Evolutionary conservation across 37 sponge, comb jelly and placozoan genomes (phyloP).

Genomic region (Corticium candelabrum): DNA sequence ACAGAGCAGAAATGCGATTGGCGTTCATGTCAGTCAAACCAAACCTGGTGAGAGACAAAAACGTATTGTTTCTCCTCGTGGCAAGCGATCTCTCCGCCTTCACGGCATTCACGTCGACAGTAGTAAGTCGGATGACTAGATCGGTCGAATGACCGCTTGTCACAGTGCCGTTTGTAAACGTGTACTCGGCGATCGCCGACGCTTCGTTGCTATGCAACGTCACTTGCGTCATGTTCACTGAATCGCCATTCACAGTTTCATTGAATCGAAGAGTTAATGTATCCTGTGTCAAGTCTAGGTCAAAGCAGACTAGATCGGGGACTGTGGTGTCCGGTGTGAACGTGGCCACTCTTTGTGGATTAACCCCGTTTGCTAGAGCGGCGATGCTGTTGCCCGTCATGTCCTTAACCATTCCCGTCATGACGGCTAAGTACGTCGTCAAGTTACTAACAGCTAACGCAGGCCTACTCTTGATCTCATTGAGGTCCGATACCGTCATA

Average conservation of each 20-base stretch:
- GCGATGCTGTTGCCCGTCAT: conserved; percentile 56
- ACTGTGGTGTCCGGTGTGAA: conserved; percentile 56
- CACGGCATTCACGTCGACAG: conserved; percentile 70
- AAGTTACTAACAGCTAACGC: conserved; percentile 47
- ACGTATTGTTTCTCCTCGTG: conserved; percentile 32
- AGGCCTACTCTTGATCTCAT: conserved; percentile 44
- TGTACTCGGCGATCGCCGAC: neutral
- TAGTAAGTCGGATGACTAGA: conserved; percentile 21
- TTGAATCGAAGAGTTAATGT: conserved; percentile 56
- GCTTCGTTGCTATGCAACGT: conserved; percentile 13
- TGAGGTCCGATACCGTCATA: conserved; percentile 53
- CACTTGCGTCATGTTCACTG: conserved; percentile 54
- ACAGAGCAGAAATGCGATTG: conserved; percentile 42
- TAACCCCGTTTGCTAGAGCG: conserved; percentile 8
- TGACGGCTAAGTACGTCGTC: conserved; percentile 46
- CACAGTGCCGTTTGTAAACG: conserved; percentile 18
- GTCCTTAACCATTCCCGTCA: conserved; percentile 47
- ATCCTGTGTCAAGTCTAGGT: conserved; percentile 60
- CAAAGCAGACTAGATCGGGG: conserved; percentile 46
- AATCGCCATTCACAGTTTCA: conserved; percentile 57
- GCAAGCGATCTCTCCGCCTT: conserved; percentile 50
- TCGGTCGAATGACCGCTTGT: conserved; percentile 38
- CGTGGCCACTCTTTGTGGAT: conserved; percentile 33
- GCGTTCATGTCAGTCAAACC: conserved; percentile 57
- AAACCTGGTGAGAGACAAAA: conserved; percentile 39